A percentile compares a stretch with the other conserved stretches of the same genome.
These are phyloP conservation scores for Xylophagus ater DNA, from an alignment of 2,888 invertebrate species.

Conservation along the genomic window DNA sequence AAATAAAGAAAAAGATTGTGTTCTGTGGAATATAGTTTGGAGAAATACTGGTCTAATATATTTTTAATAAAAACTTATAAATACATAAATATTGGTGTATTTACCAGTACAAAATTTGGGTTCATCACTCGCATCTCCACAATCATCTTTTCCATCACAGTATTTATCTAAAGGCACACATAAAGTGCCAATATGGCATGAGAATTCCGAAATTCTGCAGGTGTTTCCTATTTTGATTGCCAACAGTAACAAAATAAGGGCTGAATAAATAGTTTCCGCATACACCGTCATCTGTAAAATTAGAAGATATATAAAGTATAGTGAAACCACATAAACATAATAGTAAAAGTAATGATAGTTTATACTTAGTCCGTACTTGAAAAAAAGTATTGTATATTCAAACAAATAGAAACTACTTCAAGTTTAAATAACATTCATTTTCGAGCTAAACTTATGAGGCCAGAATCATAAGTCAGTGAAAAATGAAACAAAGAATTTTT, in stretches of 20 bases:
- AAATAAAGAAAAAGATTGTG: not conserved
- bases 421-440: too few relatives aligned
- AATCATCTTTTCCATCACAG: constrained; percentile 76
- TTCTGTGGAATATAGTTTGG: not conserved
- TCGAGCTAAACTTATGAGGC: too few relatives aligned
- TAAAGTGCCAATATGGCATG: constrained; percentile 54
- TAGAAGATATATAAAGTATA: constrained; percentile 12
- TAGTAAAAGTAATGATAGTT: too few relatives aligned
- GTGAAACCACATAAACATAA: too few relatives aligned
- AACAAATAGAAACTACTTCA: too few relatives aligned
- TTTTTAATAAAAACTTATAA: not conserved
- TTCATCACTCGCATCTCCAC: constrained; percentile 77
- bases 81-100: constrained; percentile 20
- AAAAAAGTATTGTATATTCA: too few relatives aligned
- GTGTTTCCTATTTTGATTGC: constrained; percentile 38
- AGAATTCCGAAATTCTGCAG: constrained; percentile 68
- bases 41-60: not conserved
- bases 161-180: constrained; percentile 77
- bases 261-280: constrained; percentile 30
- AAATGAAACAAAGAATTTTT: too few relatives aligned
- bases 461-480: too few relatives aligned
- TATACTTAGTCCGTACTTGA: too few relatives aligned
- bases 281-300: constrained; percentile 27
- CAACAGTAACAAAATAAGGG: constrained; percentile 31
- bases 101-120: constrained; percentile 65